Conservation (phyloP, 2,113 vertebrate genomes). For the Channa maculata region DNA sequence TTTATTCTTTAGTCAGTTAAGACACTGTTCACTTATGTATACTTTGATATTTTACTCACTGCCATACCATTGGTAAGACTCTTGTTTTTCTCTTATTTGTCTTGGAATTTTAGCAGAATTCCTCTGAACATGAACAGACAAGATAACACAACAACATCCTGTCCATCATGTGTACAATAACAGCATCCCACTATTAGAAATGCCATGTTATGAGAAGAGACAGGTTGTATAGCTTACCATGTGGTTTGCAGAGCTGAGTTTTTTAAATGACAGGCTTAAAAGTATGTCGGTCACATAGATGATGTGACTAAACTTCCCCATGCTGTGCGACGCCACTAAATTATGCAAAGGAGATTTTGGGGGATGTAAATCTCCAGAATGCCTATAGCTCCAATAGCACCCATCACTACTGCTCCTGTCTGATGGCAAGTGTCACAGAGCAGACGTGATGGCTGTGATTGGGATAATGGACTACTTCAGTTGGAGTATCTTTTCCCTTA, state of each 20-base stretch:
- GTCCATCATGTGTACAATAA: slow-evolving; percentile 19
- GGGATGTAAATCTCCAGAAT: slow-evolving; percentile 4
- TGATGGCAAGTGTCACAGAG: background rate
- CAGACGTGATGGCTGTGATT: background rate
- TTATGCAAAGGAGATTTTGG: background rate
- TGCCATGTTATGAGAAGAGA: no score
- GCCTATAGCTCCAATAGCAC: background rate
- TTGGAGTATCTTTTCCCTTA: background rate
- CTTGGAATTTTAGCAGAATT: slow-evolving; percentile 16
- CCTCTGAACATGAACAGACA: slow-evolving; percentile 43
- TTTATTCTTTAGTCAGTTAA: slow-evolving; percentile 34
- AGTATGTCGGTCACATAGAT: slow-evolving; percentile 43
- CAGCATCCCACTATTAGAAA: background rate
- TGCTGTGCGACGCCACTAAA: slow-evolving; percentile 15
- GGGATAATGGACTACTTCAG: background rate
- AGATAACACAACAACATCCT: background rate
- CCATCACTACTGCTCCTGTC: background rate
- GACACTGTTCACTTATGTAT: slow-evolving; percentile 15
- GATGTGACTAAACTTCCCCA: slow-evolving; percentile 47
- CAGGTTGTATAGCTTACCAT: slow-evolving; percentile 21
- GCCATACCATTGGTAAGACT: background rate
- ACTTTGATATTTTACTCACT: slow-evolving; percentile 52
- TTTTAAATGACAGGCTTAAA: slow-evolving; percentile 49
- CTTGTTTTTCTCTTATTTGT: background rate
- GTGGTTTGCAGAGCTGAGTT: slow-evolving; percentile 40